Evolutionary conservation across 2,113 vertebrate species (phyloP).

Genomic region (Sorex araneus): DNA sequence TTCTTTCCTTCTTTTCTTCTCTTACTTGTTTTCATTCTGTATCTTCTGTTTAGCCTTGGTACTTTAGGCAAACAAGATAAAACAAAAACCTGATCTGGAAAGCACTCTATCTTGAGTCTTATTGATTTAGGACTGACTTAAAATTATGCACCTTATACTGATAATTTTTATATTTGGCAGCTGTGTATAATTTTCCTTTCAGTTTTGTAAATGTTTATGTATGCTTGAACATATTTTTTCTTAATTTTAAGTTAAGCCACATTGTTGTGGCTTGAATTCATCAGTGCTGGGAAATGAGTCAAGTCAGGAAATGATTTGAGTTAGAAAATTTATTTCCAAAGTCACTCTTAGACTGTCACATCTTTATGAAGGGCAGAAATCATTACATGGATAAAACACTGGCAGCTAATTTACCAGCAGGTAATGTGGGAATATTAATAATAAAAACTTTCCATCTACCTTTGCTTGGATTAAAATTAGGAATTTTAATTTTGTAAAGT

Average conservation of each 20-base stretch:
- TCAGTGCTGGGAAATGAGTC: background rate
- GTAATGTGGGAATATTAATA: background rate
- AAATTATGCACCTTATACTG: constrained; percentile 21
- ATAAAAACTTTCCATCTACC: background rate
- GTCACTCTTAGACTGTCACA: too few relatives aligned
- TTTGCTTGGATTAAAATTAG: background rate
- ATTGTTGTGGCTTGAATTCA: background rate
- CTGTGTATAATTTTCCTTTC: background rate
- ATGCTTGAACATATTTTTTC: background rate
- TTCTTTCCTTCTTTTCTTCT: too few relatives aligned
- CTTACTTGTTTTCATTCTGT: background rate
- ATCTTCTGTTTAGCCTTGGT: background rate
- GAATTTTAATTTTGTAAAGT: background rate
- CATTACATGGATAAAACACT: background rate
- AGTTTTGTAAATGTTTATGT: background rate
- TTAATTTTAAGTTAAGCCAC: background rate
- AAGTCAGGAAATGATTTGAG: background rate
- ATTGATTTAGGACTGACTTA: background rate
- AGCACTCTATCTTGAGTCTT: background rate
- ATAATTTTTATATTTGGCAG: background rate
- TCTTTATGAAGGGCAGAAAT: background rate
- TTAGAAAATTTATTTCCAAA: background rate
- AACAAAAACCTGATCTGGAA: background rate
- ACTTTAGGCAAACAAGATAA: background rate
- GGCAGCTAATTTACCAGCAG: background rate